phyloP scores from a whole-genome alignment of 2,797 vertebrate species.

The Cercopithecus diana region DNA sequence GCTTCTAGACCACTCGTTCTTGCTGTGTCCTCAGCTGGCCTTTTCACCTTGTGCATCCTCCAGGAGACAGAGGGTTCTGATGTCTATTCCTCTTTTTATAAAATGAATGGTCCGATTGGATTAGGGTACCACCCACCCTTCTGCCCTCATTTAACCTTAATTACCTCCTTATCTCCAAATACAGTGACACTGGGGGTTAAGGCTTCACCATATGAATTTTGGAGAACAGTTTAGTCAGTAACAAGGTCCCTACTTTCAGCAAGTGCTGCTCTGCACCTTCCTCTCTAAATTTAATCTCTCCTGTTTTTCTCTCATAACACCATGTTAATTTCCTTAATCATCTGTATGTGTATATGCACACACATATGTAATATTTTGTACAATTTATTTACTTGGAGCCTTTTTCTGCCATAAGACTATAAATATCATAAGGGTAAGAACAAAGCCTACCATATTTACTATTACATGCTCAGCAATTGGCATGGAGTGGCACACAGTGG shows the following conservation, averaged over 20 bases:
- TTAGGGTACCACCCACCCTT: not conserved
- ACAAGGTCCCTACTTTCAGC: not conserved
- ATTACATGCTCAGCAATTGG: not conserved
- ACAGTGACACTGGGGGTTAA: not conserved
- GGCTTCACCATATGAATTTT: not conserved
- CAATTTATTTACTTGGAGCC: not conserved
- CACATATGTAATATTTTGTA: not conserved
- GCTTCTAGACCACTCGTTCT: not conserved
- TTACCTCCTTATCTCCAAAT: not conserved
- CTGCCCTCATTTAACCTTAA: not conserved
- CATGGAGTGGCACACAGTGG: not conserved
- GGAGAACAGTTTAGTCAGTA: not conserved
- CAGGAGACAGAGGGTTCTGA: not conserved
- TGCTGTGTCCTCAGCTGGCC: not conserved
- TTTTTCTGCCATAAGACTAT: not conserved
- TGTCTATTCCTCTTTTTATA: not conserved
- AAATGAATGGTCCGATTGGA: not conserved
- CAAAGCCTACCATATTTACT: not conserved
- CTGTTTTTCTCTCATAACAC: not conserved
- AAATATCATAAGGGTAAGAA: not conserved
- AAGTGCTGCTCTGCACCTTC: not conserved
- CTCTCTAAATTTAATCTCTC: not conserved
- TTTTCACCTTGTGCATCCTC: not conserved
- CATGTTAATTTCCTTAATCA: not conserved
- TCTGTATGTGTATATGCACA: not conserved